Percentiles rank a stretch among this genome's conserved stretches.
phyloP scores from a whole-genome alignment of 1,140 invertebrate genomes.

The Thaumatotibia leucotreta region DNA sequence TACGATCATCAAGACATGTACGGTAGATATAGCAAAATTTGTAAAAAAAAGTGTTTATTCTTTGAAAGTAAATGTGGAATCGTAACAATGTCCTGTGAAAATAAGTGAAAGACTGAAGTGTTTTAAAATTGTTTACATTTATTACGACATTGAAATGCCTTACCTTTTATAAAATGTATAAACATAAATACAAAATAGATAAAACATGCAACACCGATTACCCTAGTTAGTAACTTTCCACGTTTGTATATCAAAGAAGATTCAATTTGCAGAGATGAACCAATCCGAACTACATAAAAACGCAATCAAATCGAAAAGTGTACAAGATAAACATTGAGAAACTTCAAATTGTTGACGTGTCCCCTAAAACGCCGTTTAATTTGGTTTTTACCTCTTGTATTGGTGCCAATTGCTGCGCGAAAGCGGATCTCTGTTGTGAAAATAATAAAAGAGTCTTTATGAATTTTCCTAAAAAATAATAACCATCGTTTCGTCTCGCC shows the following conservation, averaged over 20 bases:
- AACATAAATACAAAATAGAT: background rate
- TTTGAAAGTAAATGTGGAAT: background rate
- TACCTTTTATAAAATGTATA: background rate
- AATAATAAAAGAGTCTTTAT: constrained; percentile 47
- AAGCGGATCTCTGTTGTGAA: constrained; percentile 84
- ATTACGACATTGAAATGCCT: background rate
- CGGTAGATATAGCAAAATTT: background rate
- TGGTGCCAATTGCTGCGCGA: constrained; percentile 91
- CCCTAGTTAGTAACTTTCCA: background rate
- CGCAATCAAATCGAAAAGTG: constrained; percentile 38
- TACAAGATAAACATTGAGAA: constrained; percentile 56
- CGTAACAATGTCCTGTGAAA: background rate
- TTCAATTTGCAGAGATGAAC: constrained; percentile 18
- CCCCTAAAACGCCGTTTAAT: constrained; percentile 47
- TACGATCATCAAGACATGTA: too few species aligned
- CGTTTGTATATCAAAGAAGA: constrained; percentile 10
- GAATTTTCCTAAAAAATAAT: background rate
- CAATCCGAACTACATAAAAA: constrained; percentile 37
- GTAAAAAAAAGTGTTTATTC: background rate
- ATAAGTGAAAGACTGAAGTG: background rate
- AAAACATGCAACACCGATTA: background rate
- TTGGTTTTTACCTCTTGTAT: constrained; percentile 89
- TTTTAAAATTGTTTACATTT: background rate
- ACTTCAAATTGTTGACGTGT: constrained; percentile 36
- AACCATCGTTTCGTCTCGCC: background rate